Conservation (phyloP, 2,113 vertebrate species). For the Oryzias javanicus region DNA sequence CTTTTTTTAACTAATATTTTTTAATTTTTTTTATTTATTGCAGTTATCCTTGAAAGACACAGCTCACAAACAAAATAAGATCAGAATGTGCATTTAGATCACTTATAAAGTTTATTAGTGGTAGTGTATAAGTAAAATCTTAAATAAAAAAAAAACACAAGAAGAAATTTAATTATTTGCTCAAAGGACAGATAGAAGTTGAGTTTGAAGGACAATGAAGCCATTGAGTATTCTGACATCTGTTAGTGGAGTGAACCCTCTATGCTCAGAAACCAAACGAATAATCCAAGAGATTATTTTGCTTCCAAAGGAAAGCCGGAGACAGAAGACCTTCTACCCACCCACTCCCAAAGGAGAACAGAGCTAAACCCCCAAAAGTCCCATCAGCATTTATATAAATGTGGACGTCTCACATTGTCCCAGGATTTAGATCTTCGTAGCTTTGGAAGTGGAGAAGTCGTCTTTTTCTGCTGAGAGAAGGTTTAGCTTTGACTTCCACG, state of each 20-base stretch:
- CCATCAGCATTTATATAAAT: constrained; percentile 38
- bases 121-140: no score
- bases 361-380: constrained; percentile 45
- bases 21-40: no score
- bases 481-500: constrained; percentile 39
- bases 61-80: no score
- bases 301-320: constrained; percentile 36
- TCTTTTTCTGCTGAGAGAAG: constrained; percentile 75
- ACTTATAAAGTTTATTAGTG: no score
- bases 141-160: not conserved
- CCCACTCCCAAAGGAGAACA: constrained; percentile 36
- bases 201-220: constrained; percentile 2
- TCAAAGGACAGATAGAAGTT: constrained; percentile 13
- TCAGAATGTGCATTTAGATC: no score
- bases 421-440: constrained; percentile 64
- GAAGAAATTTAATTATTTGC: constrained; percentile 14
- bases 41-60: no score
- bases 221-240: not conserved
- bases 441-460: constrained; percentile 45
- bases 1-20: no score
- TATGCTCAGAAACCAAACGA: constrained; percentile 37
- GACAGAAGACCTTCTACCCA: constrained; percentile 40
- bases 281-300: constrained; percentile 43
- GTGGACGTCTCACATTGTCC: constrained; percentile 72
- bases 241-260: constrained; percentile 6